A percentile compares a stretch with the other conserved stretches of the same genome.
Conservation (phyloP, 1,140 invertebrate species). For the Bombus huntii region DNA sequence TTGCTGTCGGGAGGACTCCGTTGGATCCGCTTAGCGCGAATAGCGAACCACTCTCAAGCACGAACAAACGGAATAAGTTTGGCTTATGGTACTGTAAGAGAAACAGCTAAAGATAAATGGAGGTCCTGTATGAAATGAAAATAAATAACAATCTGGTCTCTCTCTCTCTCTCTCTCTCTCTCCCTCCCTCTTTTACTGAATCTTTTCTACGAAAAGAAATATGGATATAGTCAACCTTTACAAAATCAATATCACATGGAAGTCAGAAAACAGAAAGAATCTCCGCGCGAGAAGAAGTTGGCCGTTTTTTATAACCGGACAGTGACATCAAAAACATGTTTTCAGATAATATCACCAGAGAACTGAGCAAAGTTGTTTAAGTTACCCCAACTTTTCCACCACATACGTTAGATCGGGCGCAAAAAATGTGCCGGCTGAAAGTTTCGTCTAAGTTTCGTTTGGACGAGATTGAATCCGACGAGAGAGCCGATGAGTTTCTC, state of each 20-base stretch:
- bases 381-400: neutral
- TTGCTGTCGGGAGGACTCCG: neutral
- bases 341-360: too few species aligned
- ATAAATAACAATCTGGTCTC: neutral
- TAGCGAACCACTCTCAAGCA: conserved; percentile 1
- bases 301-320: too few species aligned
- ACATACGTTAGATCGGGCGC: neutral
- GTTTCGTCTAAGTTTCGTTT: neutral
- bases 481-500: neutral
- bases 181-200: too few species aligned
- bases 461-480: conserved; percentile 16
- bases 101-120: neutral
- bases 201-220: neutral
- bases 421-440: neutral
- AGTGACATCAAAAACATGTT: neutral
- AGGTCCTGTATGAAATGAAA: neutral
- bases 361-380: neutral
- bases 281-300: neutral
- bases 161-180: too few species aligned
- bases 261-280: neutral
- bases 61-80: conserved; percentile 30
- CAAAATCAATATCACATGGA: neutral
- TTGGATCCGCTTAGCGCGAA: neutral
- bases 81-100: neutral
- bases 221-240: too few species aligned